Base-by-base conservation (phyloP, 2,113 vertebrate species). In the Triplophysa siluroides region DNA sequence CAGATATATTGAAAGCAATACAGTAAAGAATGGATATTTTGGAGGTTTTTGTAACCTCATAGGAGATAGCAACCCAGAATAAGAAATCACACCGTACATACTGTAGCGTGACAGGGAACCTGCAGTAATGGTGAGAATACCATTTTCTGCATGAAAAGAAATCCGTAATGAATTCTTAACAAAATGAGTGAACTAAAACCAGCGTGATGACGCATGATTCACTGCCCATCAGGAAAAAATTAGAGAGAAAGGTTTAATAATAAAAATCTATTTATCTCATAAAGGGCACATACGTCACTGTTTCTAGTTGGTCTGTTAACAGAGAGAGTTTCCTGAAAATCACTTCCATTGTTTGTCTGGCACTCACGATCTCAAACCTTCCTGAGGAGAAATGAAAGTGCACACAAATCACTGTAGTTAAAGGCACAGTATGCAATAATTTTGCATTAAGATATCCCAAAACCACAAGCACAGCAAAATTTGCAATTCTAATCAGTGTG, bases 201-300 rank as follows among this genome's bases (percentile, higher is more conserved):
- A 38, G 19, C n/a, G 56, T 21, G 41, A 79, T 47, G 23, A 71
- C 43, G 29, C 41, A 66, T 52, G 63, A 76, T 24, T 29, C 23
- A 43, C 54, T 29, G 47, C 9, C 60, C 61, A 45, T 41, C 47
- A 1, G 2, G 10, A 61, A 69, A 58, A 9, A 16, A 61, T 18
- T 1, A 24, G 33, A 8, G 33, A 26, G 4, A 63, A 63, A 62
- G 77, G 45, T 54, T 76, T 71, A 19, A 21, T 58, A 61, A 62
- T 38, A 13, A 78, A 54, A 84, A 54, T 74, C 23, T 56, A 78
- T 78, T 64, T 84, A 24, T 58, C 47, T 84, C 47, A 70, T 58
- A 60, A 58, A 62, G 43, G 64, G n/a, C 18, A 26, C 1, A 19
- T n/a, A 41, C 18, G 54, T 29, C 54, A 45, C 18, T n/a, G 56